Conservation (phyloP, 2,113 vertebrate species). For the Stercorarius parasiticus region DNA sequence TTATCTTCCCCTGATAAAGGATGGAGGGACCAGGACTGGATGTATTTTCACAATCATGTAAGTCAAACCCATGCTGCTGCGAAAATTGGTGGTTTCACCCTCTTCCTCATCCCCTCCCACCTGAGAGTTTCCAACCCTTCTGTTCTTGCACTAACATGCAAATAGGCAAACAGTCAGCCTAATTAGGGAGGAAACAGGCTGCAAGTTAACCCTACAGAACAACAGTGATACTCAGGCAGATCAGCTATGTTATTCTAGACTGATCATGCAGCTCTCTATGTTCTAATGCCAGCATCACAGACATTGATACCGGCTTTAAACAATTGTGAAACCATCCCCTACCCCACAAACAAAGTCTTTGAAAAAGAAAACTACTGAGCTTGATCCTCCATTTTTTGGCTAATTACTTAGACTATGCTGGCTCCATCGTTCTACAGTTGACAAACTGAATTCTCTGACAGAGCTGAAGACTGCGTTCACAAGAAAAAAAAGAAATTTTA, state of each 20-base stretch:
- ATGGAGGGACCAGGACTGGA: neutral
- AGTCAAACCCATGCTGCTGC: neutral
- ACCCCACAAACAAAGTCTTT: neutral
- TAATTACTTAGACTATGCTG: neutral
- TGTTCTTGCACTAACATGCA: neutral
- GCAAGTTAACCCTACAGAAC: neutral
- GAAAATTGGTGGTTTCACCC: neutral
- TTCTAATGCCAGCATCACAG: neutral
- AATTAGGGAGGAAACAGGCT: neutral
- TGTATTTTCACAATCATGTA: neutral
- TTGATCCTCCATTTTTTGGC: neutral
- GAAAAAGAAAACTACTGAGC: neutral
- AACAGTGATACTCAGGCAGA: neutral
- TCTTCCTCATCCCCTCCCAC: neutral
- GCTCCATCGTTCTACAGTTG: neutral
- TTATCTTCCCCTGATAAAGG: neutral
- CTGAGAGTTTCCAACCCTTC: neutral
- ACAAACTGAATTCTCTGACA: neutral
- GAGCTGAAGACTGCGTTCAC: neutral
- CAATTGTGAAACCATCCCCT: neutral
- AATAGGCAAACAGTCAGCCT: neutral
- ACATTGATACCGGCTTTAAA: neutral
- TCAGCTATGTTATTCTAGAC: neutral
- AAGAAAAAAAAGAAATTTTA: neutral
- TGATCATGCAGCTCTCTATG: neutral